These are phyloP conservation scores for Drosophila sechellia DNA, from an alignment of 1,140 invertebrate species.

Conservation along the genomic window DNA sequence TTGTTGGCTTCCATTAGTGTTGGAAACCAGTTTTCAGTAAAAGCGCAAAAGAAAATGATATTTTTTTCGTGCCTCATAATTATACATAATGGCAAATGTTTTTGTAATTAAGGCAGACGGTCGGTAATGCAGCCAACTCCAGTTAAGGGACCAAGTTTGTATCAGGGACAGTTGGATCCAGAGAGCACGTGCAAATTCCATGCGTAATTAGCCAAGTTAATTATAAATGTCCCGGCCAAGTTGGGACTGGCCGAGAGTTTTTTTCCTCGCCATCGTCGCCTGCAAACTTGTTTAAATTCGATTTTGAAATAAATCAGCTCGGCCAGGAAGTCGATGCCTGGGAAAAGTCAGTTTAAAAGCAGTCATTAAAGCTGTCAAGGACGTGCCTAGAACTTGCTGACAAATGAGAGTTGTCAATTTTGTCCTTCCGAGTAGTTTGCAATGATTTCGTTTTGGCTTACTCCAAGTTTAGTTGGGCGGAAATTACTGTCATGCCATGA, in stretches of 20 bases:
- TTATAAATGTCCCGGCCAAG: conserved; percentile 64
- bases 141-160: conserved; percentile 30
- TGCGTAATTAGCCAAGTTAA: conserved; percentile 77
- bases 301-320: conserved; percentile 69
- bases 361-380: conserved; percentile 61
- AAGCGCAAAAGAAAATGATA: conserved; percentile 7
- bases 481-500: conserved; percentile 26
- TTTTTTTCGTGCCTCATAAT: conserved; percentile 51
- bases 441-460: not conserved
- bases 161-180: conserved; percentile 19
- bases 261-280: conserved; percentile 12
- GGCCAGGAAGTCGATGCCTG: conserved; percentile 11
- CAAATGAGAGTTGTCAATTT: conserved; percentile 54
- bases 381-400: conserved; percentile 53
- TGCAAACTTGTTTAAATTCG: conserved; percentile 69
- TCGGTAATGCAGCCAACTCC: conserved; percentile 27
- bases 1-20: conserved; percentile 64
- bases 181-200: conserved; percentile 69
- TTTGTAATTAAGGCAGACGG: conserved; percentile 61
- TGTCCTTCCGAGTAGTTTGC: conserved; percentile 5
- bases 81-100: conserved; percentile 63
- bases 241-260: conserved; percentile 30
- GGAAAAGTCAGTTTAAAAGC: conserved; percentile 14
- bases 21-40: conserved; percentile 50
- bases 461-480: conserved; percentile 22